A percentile compares a stretch with the other conserved stretches of the same genome.
Conservation (phyloP, 2,113 vertebrate species). For the Origma solitaria region DNA sequence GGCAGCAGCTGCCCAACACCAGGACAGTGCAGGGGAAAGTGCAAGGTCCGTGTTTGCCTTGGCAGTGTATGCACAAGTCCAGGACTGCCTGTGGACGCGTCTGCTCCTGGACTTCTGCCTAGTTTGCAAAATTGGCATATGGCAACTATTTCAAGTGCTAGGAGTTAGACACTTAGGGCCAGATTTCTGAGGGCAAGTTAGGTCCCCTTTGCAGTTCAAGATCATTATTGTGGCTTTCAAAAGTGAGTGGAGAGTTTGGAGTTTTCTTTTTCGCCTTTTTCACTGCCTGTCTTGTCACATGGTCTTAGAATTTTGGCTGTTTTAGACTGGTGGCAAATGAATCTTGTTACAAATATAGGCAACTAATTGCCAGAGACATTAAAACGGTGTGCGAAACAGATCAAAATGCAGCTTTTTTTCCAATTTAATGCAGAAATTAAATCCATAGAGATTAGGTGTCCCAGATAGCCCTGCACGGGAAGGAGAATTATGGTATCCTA, state of each 20-base stretch:
- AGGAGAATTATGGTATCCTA: not conserved
- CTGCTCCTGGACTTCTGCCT: not conserved
- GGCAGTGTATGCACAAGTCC: not conserved
- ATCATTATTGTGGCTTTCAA: not conserved
- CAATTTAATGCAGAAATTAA: not conserved
- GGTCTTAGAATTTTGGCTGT: not conserved
- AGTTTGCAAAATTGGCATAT: not conserved
- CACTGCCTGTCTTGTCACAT: not conserved
- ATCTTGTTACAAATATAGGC: not conserved
- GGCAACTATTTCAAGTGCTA: not conserved
- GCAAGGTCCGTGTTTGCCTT: not conserved
- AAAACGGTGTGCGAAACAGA: not conserved
- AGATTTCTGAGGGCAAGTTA: not conserved
- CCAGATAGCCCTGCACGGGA: not conserved
- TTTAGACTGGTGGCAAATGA: not conserved
- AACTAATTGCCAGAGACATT: not conserved
- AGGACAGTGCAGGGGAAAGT: not conserved
- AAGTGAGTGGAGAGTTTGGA: not conserved
- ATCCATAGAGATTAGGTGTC: not conserved
- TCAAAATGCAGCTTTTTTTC: not conserved
- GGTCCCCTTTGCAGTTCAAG: not conserved
- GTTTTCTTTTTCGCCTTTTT: not conserved
- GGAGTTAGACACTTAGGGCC: not conserved
- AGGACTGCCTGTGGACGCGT: not conserved
- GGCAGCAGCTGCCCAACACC: not conserved